Evolutionary conservation across 2,888 invertebrate genomes (phyloP).

Genomic region (Eupithecia subumbrata): DNA sequence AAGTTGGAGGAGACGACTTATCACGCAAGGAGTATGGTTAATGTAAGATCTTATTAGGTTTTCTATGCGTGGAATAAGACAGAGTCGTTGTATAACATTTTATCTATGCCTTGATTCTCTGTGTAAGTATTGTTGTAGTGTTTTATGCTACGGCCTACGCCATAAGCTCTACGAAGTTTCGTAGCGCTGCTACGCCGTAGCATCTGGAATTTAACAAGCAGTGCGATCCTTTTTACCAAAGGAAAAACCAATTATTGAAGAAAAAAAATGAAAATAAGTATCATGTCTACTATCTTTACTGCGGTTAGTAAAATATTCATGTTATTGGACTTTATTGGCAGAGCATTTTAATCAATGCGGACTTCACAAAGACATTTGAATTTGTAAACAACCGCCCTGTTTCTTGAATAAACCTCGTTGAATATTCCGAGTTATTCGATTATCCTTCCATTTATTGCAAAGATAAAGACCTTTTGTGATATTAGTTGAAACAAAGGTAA

Average conservation of each 20-base stretch:
- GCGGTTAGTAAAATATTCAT: conserved; percentile 32
- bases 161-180: neutral
- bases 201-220: neutral
- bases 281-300: neutral
- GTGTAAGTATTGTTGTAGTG: neutral
- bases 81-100: neutral
- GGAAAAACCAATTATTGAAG: neutral
- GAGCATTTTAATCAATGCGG: conserved; percentile 41
- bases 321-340: conserved; percentile 38
- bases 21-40: neutral
- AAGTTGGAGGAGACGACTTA: neutral
- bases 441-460: conserved; percentile 35
- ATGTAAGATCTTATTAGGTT: neutral
- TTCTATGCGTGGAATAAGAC: neutral
- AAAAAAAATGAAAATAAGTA: neutral
- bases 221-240: neutral
- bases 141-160: neutral
- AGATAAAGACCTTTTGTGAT: conserved; percentile 14
- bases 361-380: conserved; percentile 44
- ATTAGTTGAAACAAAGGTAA: conserved; percentile 9
- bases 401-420: conserved; percentile 40
- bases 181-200: neutral
- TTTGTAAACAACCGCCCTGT: conserved; percentile 40
- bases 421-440: conserved; percentile 42
- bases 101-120: neutral